phyloP scores from a whole-genome alignment of 2,888 invertebrate genomes.

The Melieria picta region DNA sequence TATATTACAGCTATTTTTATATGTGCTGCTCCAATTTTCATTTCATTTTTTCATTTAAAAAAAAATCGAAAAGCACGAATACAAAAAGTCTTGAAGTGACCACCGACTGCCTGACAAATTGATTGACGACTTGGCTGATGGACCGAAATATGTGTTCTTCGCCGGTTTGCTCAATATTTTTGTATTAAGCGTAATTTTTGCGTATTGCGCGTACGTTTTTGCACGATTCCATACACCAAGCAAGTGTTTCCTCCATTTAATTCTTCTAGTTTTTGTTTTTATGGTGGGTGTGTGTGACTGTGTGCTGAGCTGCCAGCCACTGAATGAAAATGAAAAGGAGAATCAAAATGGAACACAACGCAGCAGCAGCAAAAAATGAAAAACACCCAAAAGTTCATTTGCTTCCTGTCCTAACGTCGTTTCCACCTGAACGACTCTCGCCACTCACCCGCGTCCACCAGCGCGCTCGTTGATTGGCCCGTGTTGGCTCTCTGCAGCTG shows the following conservation, averaged over 20 bases:
- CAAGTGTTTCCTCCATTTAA: no score
- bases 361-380: constrained; percentile 5
- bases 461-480: constrained; percentile 13
- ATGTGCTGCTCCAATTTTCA: constrained; percentile 21
- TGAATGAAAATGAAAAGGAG: constrained; percentile 25
- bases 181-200: constrained; percentile 12
- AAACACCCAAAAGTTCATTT: constrained; percentile 26
- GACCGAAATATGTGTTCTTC: neutral
- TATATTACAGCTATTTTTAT: constrained; percentile 22
- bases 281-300: no score
- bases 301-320: neutral
- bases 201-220: constrained; percentile 22
- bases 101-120: neutral
- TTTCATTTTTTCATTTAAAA: neutral
- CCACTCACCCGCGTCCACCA: constrained; percentile 17
- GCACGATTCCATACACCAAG: constrained; percentile 11
- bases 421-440: constrained; percentile 21
- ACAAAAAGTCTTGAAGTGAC: neutral
- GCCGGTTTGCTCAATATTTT: neutral
- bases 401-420: constrained; percentile 7
- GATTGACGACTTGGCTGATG: neutral
- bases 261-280: no score
- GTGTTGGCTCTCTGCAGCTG: constrained; percentile 3
- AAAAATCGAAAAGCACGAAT: neutral
- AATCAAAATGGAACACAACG: no score